Percentiles rank a stretch among this genome's conserved stretches.
Conservation (phyloP, 1,140 invertebrate genomes). For the Aporrectodea caliginosa region DNA sequence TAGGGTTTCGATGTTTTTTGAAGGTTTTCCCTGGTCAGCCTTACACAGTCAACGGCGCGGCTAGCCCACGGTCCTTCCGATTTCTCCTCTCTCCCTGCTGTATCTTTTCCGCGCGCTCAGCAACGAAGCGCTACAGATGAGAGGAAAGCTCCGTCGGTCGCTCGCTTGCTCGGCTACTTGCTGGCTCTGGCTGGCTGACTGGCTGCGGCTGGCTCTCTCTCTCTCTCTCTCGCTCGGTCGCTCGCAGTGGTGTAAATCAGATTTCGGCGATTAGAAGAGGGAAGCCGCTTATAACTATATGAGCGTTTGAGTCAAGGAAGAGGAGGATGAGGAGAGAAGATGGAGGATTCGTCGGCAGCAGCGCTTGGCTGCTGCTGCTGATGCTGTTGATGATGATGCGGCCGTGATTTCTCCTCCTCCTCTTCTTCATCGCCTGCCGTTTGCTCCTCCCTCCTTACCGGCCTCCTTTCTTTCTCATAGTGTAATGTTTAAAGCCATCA, state of each 20-base stretch:
- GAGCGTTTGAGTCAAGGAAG: no score
- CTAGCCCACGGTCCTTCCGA: no score
- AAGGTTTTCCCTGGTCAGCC: not conserved
- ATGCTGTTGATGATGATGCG: no score
- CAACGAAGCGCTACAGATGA: not conserved
- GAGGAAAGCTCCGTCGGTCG: not conserved
- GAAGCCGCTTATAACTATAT: constrained; percentile 2
- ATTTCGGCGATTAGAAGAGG: not conserved
- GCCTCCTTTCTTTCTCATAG: no score
- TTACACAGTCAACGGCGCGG: not conserved
- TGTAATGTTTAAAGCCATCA: no score
- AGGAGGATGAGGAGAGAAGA: no score
- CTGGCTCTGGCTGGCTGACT: not conserved
- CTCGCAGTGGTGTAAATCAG: not conserved
- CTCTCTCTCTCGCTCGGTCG: not conserved
- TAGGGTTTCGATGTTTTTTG: constrained; percentile 2
- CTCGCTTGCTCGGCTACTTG: not conserved
- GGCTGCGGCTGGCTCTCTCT: not conserved
- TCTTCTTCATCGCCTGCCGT: no score
- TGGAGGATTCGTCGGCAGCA: no score
- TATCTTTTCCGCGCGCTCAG: not conserved
- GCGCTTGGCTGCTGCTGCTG: no score
- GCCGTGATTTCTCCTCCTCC: no score
- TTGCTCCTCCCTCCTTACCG: no score
- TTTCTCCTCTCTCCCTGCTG: not conserved